Evolutionary conservation across 2,888 invertebrate genomes (phyloP).

Genomic region (Colletes collaris): DNA sequence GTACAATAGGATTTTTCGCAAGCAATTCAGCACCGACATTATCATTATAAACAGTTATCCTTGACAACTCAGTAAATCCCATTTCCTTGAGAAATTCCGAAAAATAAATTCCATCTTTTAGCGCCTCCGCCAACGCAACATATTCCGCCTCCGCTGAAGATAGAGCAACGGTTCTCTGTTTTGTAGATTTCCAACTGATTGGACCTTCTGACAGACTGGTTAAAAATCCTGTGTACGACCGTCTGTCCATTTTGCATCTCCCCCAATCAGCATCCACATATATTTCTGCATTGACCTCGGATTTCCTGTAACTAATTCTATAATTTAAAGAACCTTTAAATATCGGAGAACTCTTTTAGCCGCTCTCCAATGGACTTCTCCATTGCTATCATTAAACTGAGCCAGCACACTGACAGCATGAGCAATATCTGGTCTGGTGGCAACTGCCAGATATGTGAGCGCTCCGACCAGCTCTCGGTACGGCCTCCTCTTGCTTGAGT

Average conservation of each 20-base stretch:
- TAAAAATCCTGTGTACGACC: conserved; percentile 3
- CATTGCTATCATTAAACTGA: conserved; percentile 10
- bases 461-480: conserved; percentile 30
- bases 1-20: too few species aligned
- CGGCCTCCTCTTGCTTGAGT: too few species aligned
- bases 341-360: background rate
- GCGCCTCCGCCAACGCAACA: conserved; percentile 13
- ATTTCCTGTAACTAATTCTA: too few species aligned
- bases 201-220: background rate
- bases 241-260: conserved; percentile 7
- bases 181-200: conserved; percentile 13
- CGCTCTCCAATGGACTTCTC: conserved; percentile 1
- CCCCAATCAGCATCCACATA: conserved; percentile 10
- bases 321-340: too few species aligned
- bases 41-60: conserved; percentile 13
- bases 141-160: conserved; percentile 30
- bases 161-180: conserved; percentile 17
- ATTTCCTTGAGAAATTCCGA: conserved; percentile 18
- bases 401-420: conserved; percentile 37
- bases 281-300: background rate
- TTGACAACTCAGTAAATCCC: background rate
- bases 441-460: conserved; percentile 38
- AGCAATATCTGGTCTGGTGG: conserved; percentile 41
- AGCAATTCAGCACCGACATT: too few species aligned
- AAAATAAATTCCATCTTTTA: conserved; percentile 16